phyloP scores from a whole-genome alignment of 2,797 vertebrate genomes.

The Aldrovandia affinis region DNA sequence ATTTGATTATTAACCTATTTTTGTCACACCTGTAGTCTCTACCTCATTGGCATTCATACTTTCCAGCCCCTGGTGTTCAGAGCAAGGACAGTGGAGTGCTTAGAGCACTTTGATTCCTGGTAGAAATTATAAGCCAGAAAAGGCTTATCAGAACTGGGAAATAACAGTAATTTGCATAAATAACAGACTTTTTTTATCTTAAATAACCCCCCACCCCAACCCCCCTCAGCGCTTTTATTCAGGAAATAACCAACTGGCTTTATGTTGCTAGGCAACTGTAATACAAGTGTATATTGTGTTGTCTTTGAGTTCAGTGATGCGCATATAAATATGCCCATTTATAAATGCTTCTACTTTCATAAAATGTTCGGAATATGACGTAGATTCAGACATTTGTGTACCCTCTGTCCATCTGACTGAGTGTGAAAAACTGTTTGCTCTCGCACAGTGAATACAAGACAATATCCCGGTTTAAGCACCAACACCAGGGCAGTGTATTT shows the following conservation, averaged over 20 bases:
- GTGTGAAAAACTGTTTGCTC: too few relatives aligned
- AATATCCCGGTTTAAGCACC: too few relatives aligned
- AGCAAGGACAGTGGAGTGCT: conserved; percentile 50
- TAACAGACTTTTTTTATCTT: conserved; percentile 52
- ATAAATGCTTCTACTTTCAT: too few relatives aligned
- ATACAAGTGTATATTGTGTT: conserved; percentile 61
- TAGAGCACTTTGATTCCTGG: conserved; percentile 50
- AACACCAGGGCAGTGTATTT: too few relatives aligned
- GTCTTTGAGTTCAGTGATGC: conserved; percentile 62
- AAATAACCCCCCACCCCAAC: neutral
- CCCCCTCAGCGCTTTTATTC: conserved; percentile 55
- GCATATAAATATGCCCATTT: too few relatives aligned
- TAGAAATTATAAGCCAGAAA: conserved; percentile 42
- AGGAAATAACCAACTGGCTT: conserved; percentile 68
- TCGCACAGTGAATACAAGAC: too few relatives aligned
- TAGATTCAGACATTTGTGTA: too few relatives aligned
- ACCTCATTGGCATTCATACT: neutral
- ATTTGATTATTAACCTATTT: neutral
- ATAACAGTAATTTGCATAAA: conserved; percentile 60
- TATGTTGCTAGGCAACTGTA: conserved; percentile 73
- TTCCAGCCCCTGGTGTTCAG: conserved; percentile 32
- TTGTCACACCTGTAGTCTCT: neutral
- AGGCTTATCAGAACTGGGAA: conserved; percentile 57
- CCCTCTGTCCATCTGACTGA: too few relatives aligned
- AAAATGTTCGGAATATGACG: too few relatives aligned